Conservation (phyloP, 2,888 invertebrate species). For the Ophion obscuratus region DNA sequence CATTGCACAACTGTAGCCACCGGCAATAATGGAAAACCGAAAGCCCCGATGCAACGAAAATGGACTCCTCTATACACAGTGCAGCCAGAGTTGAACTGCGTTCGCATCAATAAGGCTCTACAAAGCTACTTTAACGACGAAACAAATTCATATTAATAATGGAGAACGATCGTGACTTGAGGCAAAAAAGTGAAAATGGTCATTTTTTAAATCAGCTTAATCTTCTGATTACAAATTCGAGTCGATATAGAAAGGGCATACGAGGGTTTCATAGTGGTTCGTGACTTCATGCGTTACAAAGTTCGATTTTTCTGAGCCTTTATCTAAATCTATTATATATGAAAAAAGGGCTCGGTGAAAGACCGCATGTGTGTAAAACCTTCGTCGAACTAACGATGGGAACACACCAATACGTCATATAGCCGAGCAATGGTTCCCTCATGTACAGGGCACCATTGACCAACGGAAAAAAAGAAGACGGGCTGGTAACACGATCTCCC, state of each 20-base stretch:
- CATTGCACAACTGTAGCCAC: too few relatives aligned
- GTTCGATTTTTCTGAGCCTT: slow-evolving; percentile 29
- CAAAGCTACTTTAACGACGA: too few relatives aligned
- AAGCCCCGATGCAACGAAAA: too few relatives aligned
- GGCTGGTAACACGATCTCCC: slow-evolving; percentile 22
- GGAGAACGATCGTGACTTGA: too few relatives aligned
- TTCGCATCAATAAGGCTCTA: too few relatives aligned
- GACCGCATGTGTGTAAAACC: slow-evolving; percentile 4
- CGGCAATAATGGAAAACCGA: too few relatives aligned
- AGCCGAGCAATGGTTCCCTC: slow-evolving; percentile 2
- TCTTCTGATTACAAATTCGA: not conserved
- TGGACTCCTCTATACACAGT: too few relatives aligned
- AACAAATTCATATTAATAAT: too few relatives aligned
- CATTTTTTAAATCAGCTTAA: not conserved
- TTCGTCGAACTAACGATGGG: slow-evolving; percentile 27
- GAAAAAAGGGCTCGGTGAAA: slow-evolving; percentile 5
- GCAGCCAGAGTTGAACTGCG: too few relatives aligned
- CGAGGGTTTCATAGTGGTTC: not conserved
- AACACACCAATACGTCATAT: not conserved
- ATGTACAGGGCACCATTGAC: slow-evolving; percentile 29
- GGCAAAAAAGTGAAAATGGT: not conserved
- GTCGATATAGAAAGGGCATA: not conserved
- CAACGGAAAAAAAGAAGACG: slow-evolving; percentile 16
- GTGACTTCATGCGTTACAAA: slow-evolving; percentile 11
- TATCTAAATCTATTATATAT: not conserved